These are phyloP conservation scores for Troides oblongomaculatus DNA, from an alignment of 2,888 invertebrate genomes.

Conservation along the genomic window DNA sequence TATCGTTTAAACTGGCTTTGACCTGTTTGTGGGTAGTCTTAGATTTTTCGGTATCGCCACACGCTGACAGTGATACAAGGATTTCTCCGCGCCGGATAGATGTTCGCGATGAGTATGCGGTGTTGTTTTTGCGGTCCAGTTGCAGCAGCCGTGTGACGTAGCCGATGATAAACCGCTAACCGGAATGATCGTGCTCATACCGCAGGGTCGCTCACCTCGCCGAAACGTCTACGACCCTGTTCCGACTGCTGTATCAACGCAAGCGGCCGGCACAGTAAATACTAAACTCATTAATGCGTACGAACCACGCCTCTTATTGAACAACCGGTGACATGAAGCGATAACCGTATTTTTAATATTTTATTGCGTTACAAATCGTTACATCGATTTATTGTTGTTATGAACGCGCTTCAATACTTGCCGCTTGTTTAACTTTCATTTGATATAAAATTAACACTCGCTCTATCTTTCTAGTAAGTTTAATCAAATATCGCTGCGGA, in stretches of 20 bases:
- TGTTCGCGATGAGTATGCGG: slow-evolving; percentile 41
- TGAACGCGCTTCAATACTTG: neutral
- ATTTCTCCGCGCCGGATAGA: slow-evolving; percentile 28
- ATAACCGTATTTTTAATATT: slow-evolving; percentile 10
- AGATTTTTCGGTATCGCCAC: neutral
- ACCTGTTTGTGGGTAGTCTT: too few relatives aligned
- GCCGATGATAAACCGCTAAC: slow-evolving; percentile 57
- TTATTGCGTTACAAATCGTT: slow-evolving; percentile 9
- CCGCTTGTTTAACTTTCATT: neutral
- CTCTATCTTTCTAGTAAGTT: too few relatives aligned
- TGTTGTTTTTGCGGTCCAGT: slow-evolving; percentile 57
- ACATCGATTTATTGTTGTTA: slow-evolving; percentile 5
- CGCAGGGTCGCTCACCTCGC: slow-evolving; percentile 68
- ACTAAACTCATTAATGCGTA: slow-evolving; percentile 33
- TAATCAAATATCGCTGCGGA: neutral
- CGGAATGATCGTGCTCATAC: slow-evolving; percentile 63
- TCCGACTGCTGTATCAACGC: slow-evolving; percentile 53
- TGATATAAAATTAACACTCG: too few relatives aligned
- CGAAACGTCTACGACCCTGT: slow-evolving; percentile 67
- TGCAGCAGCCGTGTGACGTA: slow-evolving; percentile 38
- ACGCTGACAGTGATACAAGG: neutral
- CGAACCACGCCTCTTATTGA: slow-evolving; percentile 30
- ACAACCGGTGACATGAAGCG: slow-evolving; percentile 3
- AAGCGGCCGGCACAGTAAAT: slow-evolving; percentile 56
- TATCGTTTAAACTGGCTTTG: too few relatives aligned